phyloP scores from a whole-genome alignment of 2,888 invertebrate species.

The Sphaeridia pumilis region DNA sequence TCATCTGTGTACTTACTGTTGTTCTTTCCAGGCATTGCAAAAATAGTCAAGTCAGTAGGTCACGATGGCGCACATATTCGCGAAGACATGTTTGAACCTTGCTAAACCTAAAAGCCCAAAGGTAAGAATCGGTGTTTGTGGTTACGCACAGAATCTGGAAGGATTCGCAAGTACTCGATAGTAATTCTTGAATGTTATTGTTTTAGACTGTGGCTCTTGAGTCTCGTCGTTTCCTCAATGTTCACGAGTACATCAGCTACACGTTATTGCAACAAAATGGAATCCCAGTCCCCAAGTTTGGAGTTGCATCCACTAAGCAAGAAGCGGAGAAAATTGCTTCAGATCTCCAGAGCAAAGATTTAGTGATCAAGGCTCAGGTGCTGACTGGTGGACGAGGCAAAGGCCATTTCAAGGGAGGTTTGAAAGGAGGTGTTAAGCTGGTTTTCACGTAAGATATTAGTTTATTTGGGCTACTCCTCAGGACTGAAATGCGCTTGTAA shows the following conservation, averaged over 20 bases:
- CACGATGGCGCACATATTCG: conserved; percentile 12
- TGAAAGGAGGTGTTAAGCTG: conserved; percentile 91
- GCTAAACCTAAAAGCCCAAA: conserved; percentile 6
- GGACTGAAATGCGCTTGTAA: no score
- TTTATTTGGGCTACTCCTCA: no score
- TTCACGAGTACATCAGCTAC: conserved; percentile 92
- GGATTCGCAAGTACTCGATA: background rate
- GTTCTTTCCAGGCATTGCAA: no score
- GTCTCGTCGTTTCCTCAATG: conserved; percentile 51
- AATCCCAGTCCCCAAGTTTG: conserved; percentile 83
- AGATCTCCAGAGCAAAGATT: conserved; percentile 62
- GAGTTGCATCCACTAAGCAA: conserved; percentile 68
- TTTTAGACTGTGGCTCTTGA: conserved; percentile 28
- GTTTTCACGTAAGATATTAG: conserved; percentile 56
- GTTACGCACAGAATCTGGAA: no score
- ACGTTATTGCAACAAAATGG: conserved; percentile 69
- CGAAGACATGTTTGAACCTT: conserved; percentile 1
- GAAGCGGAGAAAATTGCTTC: conserved; percentile 71
- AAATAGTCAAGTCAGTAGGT: no score
- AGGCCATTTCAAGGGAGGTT: conserved; percentile 83
- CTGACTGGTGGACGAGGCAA: conserved; percentile 88
- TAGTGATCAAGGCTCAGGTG: conserved; percentile 79
- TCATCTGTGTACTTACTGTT: no score
- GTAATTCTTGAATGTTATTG: no score
- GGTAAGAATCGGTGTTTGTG: no score